Evolutionary conservation across 2,113 vertebrate genomes (phyloP), one percentile per base, ranked within the genome.

Genomic region (Gallinago jamesoni): DNA sequence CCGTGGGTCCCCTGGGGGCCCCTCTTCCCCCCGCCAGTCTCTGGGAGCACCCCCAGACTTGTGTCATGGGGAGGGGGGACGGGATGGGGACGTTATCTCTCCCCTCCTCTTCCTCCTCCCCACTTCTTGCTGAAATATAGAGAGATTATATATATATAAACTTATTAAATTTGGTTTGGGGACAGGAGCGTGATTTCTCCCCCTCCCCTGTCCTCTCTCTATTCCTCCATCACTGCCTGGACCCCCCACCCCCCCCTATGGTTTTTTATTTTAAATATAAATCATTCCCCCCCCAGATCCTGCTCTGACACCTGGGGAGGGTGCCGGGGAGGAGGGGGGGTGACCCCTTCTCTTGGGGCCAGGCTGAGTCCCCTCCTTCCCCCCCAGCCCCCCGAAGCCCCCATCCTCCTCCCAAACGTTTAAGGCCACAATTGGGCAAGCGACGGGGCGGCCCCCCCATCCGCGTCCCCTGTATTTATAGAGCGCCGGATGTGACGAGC

Each of bases 401-500:
- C 60, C 37, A 59, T 47, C 53, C 47, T 75, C 47, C 72, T 88
- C 47, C 79, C 82, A 95, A 87, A 93, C 35, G 70, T 94, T 95
- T 80, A 86, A 88, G 89, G 96, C 96, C 96, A 95, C 94, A 89
- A 94, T 91, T 91, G 95, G 86, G 95, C 93, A 83, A 96, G 75
- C 1, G 6, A 84, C 92, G 78, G 96, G 96, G 95, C 82, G 96
- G 96, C 92, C 94, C 93, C 39, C 55, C 77, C 96, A 90, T 93
- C 98, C 97, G 98, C 96, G 97, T 94, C 90, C 96, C 97, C 96
- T 98, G 97, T 99, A 99, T 99, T 98, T 99, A 98, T 98, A 98
- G 95, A 96, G 98, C 97, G 96, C 97, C 57, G 96, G 98, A 98
- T 98, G 97, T 98, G 97, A 89, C 94, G 98, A 98, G 98, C 94